A percentile compares a stretch with the other conserved stretches of the same genome.
phyloP scores from a whole-genome alignment of 2,797 vertebrate species.

The Chloroceryle amazona region DNA sequence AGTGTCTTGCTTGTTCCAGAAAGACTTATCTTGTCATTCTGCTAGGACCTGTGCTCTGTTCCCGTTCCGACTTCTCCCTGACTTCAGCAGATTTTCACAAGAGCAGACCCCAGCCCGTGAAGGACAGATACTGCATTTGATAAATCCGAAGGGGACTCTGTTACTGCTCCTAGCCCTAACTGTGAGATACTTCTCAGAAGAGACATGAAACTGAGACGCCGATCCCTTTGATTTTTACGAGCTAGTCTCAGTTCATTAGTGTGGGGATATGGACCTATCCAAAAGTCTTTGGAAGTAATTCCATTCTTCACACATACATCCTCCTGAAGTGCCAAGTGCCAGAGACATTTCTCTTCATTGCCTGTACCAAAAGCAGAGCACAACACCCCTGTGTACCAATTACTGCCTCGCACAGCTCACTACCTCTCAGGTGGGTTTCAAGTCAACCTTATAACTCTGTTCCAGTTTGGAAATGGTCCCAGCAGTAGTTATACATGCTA shows the following conservation, averaged over 20 bases:
- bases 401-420: background rate
- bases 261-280: rapidly evolving
- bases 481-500: background rate
- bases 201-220: background rate
- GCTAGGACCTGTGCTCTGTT: background rate
- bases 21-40: background rate
- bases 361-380: background rate
- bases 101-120: background rate
- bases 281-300: background rate
- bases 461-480: background rate
- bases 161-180: background rate
- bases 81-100: background rate
- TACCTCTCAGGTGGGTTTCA: background rate
- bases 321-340: background rate
- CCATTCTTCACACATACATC: background rate
- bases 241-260: background rate
- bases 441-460: background rate
- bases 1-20: background rate
- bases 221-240: background rate
- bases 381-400: background rate
- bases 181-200: background rate
- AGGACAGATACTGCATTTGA: background rate
- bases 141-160: background rate
- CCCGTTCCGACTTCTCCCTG: background rate
- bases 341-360: conserved; percentile 21